These are phyloP conservation scores for Xenentodon cancila DNA, from an alignment of 2,797 vertebrate genomes.

Conservation along the genomic window DNA sequence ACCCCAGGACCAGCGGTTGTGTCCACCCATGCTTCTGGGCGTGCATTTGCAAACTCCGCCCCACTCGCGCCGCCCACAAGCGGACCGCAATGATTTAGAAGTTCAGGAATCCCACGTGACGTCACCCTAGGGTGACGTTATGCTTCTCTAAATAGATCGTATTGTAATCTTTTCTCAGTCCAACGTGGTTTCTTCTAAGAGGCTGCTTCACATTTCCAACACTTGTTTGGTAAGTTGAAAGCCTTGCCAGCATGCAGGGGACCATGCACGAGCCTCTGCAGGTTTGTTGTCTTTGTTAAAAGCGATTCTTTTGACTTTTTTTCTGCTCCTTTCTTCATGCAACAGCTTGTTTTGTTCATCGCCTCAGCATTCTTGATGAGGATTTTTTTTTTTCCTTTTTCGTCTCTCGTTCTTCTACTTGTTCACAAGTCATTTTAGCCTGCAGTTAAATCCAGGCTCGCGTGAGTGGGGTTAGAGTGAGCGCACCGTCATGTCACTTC, in stretches of 20 bases:
- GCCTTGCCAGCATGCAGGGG: conserved; percentile 61
- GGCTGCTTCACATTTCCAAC: conserved; percentile 91
- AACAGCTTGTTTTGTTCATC: conserved; percentile 69
- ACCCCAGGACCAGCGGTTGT: conserved; percentile 36
- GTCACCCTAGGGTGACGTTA: conserved; percentile 99
- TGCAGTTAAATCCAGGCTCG: background rate
- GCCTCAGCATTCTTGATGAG: conserved; percentile 13
- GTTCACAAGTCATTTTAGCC: background rate
- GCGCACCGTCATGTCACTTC: conserved; percentile 53
- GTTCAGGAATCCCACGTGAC: conserved; percentile 99
- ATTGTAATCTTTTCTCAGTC: conserved; percentile 99
- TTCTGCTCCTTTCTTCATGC: conserved; percentile 44
- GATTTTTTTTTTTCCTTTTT: background rate
- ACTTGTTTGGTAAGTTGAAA: conserved; percentile 96
- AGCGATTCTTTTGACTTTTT: conserved; percentile 65
- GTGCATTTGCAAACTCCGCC: conserved; percentile 60
- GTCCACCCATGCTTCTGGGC: conserved; percentile 42
- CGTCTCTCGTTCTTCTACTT: background rate
- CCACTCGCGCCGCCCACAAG: conserved; percentile 73
- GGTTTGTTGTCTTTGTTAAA: conserved; percentile 57
- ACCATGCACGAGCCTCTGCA: conserved; percentile 70
- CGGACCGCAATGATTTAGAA: conserved; percentile 99
- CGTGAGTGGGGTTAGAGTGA: conserved; percentile 8
- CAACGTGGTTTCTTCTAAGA: conserved; percentile 98
- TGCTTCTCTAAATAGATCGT: conserved; percentile 99